Evolutionary conservation across 2,113 vertebrate species (phyloP), one percentile per base, ranked within the genome.

Genomic region (Cheilinus undulatus): DNA sequence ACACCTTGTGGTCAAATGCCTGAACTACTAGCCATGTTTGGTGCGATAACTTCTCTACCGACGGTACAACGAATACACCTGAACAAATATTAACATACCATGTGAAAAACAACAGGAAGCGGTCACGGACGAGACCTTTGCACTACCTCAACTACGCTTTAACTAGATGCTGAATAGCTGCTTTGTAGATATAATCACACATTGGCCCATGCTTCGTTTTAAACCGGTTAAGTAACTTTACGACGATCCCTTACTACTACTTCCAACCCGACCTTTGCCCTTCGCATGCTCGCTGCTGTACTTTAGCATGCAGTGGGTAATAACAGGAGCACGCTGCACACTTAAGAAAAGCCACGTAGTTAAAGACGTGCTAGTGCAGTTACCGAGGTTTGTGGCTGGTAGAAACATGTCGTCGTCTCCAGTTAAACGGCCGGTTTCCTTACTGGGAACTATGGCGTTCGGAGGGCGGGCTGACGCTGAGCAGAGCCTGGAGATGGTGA

Each of bases 371-470:
- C 30, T 82, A 30, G 42, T 8, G 10, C 58, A 43, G 5, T 34
- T 51, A 2, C 56, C 30, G 2, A 23, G 3, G 63, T 45, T 43
- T 1, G 67, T 50, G 2, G 0, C 28, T 40, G 13, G 40, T 14
- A 53, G 76, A 69, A 91, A 63, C 58, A 94, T 94, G 94, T 92
- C 87, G 32, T 48, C 68, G 43, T 71, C 67, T 15, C 20, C 19
- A 1, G 13, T 26, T 3, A 78, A 76, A 20, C 56, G 80, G 2
- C 96, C 96, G 0, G 86, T 78, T 0, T 91, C 95, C 2, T 78
- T 98, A 27, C 93, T 98, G 84, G 97, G 97, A 5, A 92, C 95
- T 3, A 96, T 96, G 96, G 94, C 95, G 75, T 93, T 98, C 68
- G 97, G 97, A 0, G 93, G 95, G 0, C 93, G 95, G 3, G 94